A percentile compares a stretch with the other conserved stretches of the same genome.
These are phyloP conservation scores for Latrodectus geometricus DNA, from an alignment of 1,140 invertebrate genomes.

Conservation along the genomic window DNA sequence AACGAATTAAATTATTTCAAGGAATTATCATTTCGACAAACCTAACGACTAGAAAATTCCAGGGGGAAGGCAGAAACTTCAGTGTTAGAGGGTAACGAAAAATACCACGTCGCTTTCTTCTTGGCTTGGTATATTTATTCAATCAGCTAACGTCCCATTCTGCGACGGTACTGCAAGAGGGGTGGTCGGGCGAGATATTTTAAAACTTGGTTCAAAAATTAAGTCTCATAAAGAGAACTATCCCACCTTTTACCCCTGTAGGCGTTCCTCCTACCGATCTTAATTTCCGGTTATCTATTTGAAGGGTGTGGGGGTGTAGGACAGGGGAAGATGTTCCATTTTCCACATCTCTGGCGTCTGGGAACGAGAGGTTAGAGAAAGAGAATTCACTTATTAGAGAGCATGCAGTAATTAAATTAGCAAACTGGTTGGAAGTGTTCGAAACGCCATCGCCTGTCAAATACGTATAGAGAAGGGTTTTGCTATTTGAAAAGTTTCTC, in stretches of 20 bases:
- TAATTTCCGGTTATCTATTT: not conserved
- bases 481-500: slow-evolving; percentile 33
- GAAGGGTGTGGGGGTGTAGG: not conserved
- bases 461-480: slow-evolving; percentile 12
- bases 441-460: slow-evolving; percentile 24
- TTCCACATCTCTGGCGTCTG: not conserved
- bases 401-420: slow-evolving; percentile 44
- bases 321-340: not conserved
- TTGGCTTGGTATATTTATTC: not conserved
- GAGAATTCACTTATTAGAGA: slow-evolving; percentile 42
- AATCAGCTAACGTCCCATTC: not conserved
- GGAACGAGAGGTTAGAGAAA: not conserved
- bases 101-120: not conserved
- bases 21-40: not conserved
- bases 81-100: not conserved
- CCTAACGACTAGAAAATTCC: not conserved
- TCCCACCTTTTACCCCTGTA: not conserved
- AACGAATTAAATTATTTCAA: not conserved
- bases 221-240: not conserved
- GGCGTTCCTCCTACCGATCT: not conserved
- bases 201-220: not conserved
- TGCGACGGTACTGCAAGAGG: not conserved
- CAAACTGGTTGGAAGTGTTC: slow-evolving; percentile 1
- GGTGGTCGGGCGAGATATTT: not conserved
- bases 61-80: not conserved